Percentiles rank a stretch among this genome's conserved stretches.
phyloP scores from a whole-genome alignment of 2,888 invertebrate genomes.

The Trachelus troglodyta region DNA sequence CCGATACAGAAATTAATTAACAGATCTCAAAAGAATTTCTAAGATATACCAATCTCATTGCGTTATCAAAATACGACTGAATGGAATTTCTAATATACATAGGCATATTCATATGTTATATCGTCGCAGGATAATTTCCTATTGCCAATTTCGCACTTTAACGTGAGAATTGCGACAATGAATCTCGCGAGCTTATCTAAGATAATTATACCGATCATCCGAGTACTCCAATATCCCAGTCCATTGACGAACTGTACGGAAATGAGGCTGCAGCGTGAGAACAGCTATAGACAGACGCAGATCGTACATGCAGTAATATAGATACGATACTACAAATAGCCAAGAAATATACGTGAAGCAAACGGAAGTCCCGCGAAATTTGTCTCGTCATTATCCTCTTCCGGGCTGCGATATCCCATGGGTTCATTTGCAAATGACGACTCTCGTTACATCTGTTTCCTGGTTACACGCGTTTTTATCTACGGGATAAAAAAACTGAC shows the following conservation, averaged over 20 bases:
- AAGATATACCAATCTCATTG: neutral
- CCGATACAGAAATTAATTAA: neutral
- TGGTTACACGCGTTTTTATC: neutral
- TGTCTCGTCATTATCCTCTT: neutral
- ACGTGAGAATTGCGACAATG: neutral
- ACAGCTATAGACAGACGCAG: neutral
- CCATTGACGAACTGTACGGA: neutral
- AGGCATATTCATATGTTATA: neutral
- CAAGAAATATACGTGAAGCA: neutral
- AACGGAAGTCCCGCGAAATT: neutral
- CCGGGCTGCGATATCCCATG: neutral
- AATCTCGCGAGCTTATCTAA: neutral
- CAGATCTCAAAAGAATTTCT: neutral
- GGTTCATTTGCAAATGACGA: neutral
- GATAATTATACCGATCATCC: neutral
- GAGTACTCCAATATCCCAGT: neutral
- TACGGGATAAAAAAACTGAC: neutral
- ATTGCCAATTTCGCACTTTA: neutral
- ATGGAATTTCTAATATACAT: neutral
- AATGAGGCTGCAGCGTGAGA: conserved; percentile 1
- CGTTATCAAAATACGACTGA: neutral
- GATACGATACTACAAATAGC: neutral
- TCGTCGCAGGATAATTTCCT: neutral
- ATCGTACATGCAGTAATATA: neutral
- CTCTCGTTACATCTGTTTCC: neutral